Evolutionary conservation across 2,797 vertebrate genomes (phyloP), one percentile per base, ranked within the genome.

Genomic region (Channa striata): DNA sequence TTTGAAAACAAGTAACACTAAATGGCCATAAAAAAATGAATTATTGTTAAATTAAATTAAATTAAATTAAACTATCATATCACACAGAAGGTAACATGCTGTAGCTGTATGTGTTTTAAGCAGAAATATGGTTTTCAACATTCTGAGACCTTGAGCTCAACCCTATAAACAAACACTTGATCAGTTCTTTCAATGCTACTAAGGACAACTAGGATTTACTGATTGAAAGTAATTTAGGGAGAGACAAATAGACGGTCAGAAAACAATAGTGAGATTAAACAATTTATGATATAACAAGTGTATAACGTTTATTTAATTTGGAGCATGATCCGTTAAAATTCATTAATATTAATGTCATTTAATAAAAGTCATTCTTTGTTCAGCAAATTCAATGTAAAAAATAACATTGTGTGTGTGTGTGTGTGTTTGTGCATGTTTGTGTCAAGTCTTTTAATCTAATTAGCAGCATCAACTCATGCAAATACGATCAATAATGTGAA

Each of bases 391-490:
- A 30, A 30, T 3, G 25, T 30, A 30, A 30, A 30, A 30, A 30
- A 4, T 30, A 4, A 3, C 4, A 30, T 30, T 30, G 25, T 30
- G 6, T 30, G 25, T 30, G 25, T 30, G 25, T 30, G 25, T 30
- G 25, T 30, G 25, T 30, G 25, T 57, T 37, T 25, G 8, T 20
- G 42, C 10, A 19, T 39, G 11, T 44, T 21, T 49, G 36, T 37
- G 37, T 47, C 47, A 81, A 74, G 42, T 68, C 59, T 39, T 47
- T 77, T 44, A 57, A 80, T 85, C 83, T 47, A 83, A 87, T 87
- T 83, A 85, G 81, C 59, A 14, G 33, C 20, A 72, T 58, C 51
- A 54, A 65, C 68, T 78, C 78, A 76, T 74, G 61, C 47, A 86
- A 78, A 82, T 74, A 34, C 1, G 48, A 80, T 85, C 81, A 78